Percentiles rank a stretch among this genome's conserved stretches.
Conservation (phyloP, 2,888 invertebrate genomes). For the Scrobipalpa atriplicella region DNA sequence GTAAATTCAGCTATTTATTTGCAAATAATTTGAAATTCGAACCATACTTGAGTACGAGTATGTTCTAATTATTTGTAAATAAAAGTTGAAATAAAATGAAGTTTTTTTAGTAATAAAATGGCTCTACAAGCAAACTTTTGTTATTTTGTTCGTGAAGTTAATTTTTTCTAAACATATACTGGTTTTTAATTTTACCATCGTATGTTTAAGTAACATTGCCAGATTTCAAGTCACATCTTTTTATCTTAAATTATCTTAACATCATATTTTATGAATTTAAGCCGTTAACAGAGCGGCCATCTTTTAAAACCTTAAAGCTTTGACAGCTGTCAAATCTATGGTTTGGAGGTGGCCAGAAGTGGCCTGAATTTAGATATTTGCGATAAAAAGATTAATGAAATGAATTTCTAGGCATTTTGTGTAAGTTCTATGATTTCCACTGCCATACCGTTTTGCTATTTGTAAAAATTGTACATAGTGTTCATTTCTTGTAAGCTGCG, state of each 20-base stretch:
- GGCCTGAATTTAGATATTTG: not conserved
- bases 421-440: slow-evolving; percentile 19
- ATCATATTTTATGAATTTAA: too few species aligned
- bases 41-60: too few species aligned
- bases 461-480: slow-evolving; percentile 42
- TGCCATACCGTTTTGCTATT: slow-evolving; percentile 30
- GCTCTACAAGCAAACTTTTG: not conserved
- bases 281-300: too few species aligned
- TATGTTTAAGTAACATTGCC: not conserved
- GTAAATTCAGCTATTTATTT: not conserved
- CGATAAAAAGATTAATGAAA: not conserved
- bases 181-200: not conserved
- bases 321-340: not conserved
- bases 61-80: not conserved
- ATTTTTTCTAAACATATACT: not conserved
- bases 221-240: not conserved
- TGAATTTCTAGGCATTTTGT: not conserved
- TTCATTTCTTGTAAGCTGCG: slow-evolving; percentile 33
- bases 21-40: not conserved
- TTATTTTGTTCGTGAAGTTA: not conserved
- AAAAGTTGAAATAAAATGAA: too few species aligned
- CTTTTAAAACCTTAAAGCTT: not conserved
- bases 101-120: not conserved
- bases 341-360: not conserved
- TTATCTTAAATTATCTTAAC: not conserved